phyloP scores from a whole-genome alignment of 2,113 vertebrate genomes.

The Callocephalon fimbriatum region DNA sequence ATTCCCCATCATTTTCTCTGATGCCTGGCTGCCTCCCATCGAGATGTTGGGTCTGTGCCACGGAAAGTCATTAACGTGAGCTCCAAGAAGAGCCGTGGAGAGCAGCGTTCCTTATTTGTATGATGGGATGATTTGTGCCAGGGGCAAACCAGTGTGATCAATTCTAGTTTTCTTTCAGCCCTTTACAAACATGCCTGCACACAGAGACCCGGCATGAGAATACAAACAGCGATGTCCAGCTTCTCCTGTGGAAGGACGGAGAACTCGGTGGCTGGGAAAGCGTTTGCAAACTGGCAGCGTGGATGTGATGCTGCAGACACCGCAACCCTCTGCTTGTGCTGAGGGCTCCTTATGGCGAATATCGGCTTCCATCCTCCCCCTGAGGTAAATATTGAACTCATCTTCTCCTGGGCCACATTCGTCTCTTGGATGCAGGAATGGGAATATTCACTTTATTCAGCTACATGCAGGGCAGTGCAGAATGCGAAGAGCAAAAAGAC shows the following conservation, averaged over 20 bases:
- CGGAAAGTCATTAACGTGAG: neutral
- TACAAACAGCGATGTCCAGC: rapidly evolving
- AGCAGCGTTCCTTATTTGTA: neutral
- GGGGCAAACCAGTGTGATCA: neutral
- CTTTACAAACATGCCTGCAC: neutral
- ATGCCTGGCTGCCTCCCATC: slow-evolving; percentile 49
- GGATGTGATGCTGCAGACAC: rapidly evolving
- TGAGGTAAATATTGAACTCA: neutral
- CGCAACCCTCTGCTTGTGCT: rapidly evolving
- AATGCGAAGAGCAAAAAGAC: neutral
- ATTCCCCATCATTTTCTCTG: slow-evolving; percentile 51
- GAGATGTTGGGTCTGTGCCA: slow-evolving; percentile 37
- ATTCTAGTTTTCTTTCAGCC: neutral
- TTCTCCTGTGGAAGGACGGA: neutral
- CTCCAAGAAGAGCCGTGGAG: neutral
- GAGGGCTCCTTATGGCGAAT: neutral
- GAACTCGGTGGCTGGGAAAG: neutral
- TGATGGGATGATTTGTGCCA: neutral
- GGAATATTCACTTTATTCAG: neutral
- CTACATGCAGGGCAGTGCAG: neutral
- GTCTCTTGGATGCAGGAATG: neutral
- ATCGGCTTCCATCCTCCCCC: neutral
- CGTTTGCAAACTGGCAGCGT: rapidly evolving
- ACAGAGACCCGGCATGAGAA: neutral
- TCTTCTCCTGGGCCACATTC: neutral